Percentiles rank a stretch among this genome's conserved stretches.
Evolutionary conservation across 37 sponge, comb jelly and placozoan genomes (phyloP).

Genomic region (Ephydatia muelleri): DNA sequence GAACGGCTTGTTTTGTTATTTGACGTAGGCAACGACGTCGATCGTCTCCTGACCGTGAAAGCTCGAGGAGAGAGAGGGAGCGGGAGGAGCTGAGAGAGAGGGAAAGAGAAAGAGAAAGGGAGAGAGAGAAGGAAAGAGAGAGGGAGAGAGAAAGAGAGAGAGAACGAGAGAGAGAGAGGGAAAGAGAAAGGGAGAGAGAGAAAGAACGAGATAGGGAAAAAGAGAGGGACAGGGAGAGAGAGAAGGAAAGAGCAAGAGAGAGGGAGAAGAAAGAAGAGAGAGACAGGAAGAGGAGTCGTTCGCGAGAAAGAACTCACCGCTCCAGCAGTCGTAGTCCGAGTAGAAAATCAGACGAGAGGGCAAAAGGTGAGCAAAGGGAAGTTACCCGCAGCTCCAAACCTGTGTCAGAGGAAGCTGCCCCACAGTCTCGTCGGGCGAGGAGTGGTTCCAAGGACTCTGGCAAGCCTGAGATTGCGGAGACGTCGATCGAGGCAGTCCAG

Average conservation of each 20-base stretch:
- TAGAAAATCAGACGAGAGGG: too few relatives aligned
- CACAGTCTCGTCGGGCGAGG: background rate
- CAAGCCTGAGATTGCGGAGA: background rate
- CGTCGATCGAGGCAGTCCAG: conserved; percentile 47
- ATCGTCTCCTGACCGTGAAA: background rate
- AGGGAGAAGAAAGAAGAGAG: background rate
- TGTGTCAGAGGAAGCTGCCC: too few relatives aligned
- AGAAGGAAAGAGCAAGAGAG: background rate
- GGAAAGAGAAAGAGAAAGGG: conserved; percentile 1
- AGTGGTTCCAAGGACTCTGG: background rate
- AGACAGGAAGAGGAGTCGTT: too few relatives aligned
- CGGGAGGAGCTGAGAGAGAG: conserved; percentile 6
- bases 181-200: background rate
- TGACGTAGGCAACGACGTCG: background rate
- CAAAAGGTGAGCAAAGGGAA: too few relatives aligned
- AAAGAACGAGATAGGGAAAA: conserved; percentile 3
- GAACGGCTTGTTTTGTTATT: too few relatives aligned
- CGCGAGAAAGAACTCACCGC: background rate
- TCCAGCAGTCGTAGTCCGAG: too few relatives aligned
- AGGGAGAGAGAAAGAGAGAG: background rate
- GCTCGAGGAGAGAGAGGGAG: background rate
- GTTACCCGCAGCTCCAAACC: too few relatives aligned
- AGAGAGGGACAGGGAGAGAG: conserved; percentile 6
- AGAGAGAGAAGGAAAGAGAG: background rate
- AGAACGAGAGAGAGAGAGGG: background rate